Base-by-base conservation (phyloP, 2,113 vertebrate species). In the Pomatorhinus ruficollis region DNA sequence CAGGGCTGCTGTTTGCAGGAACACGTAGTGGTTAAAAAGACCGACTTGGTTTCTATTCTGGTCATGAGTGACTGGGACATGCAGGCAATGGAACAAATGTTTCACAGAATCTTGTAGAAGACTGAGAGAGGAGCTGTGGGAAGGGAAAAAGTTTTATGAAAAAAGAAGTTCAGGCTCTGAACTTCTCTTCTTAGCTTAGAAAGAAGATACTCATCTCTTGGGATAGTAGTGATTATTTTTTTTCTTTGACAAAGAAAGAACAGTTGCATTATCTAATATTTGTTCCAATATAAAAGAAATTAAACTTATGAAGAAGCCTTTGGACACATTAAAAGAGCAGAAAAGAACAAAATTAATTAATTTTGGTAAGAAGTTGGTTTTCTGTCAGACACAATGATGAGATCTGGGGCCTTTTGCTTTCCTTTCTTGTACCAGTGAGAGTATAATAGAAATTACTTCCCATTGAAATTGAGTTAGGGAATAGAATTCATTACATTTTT, bases 281-380 rank as follows among this genome's bases (percentile, higher is more conserved):
- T 79, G 4, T 57, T 83, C 40, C 56, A 64, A 37, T 54, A 39
- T 11, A 61, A 72, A 91, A 89, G 52, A 69, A 50, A 30, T n/a
- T 33, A 85, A 82, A 50, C 15, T 69, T 40, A 17, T 49, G 45
- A 90, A 49, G 11, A 76, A 69, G 14, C 3, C 6, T 86, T 88
- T 80, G 49, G 31, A 65, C 20, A n/a, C 31, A 88, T 39, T 92
- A 56, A 83, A 76, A 63, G 15, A 63, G 7, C 2, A 80, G 35
- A 72, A 86, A 83, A 86, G 12, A 53, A 8, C 18, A 93, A 86
- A 95, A 86, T 65, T 83, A 60, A 91, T 87, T 92, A 71, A 72
- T 44, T 92, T 78, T 71, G 8, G 19, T 50, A 44, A 79, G 18
- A 17, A 71, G 37, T 16, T 68, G 8, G 8, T 61, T 82, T 92